Conservation (phyloP, 2,888 invertebrate species). For the Tenthredo livida region DNA sequence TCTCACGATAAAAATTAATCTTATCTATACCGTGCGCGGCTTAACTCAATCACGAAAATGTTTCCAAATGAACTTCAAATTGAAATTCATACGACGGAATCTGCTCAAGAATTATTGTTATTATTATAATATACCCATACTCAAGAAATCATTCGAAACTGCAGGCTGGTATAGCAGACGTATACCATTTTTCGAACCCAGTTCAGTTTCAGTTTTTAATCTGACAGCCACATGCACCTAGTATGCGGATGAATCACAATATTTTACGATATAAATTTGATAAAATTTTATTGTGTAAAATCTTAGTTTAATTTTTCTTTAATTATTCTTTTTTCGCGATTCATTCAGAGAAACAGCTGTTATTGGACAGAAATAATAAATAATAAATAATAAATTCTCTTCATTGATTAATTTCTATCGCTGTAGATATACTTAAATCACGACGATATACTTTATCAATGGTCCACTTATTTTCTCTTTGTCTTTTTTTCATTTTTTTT, state of each 20-base stretch:
- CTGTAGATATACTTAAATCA: no score
- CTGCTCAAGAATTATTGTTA: neutral
- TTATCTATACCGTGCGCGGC: slow-evolving; percentile 31
- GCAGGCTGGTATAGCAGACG: no score
- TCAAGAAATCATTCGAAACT: neutral
- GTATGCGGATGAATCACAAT: neutral
- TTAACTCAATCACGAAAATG: neutral
- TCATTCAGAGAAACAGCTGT: no score
- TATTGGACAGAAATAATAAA: no score
- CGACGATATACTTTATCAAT: neutral
- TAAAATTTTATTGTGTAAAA: neutral
- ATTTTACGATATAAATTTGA: neutral
- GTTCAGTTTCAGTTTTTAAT: neutral
- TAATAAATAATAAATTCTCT: no score
- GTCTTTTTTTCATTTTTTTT: neutral
- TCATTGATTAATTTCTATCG: neutral
- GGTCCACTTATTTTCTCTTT: neutral
- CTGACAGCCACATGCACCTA: neutral
- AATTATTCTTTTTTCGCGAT: no score
- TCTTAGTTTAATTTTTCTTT: neutral
- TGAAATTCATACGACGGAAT: neutral
- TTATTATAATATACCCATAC: neutral
- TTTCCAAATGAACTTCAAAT: slow-evolving; percentile 7
- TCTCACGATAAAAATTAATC: slow-evolving; percentile 35
- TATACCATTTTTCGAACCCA: neutral